Conservation (phyloP, 2,888 invertebrate species). For the Nephrocerus scutellatus region DNA sequence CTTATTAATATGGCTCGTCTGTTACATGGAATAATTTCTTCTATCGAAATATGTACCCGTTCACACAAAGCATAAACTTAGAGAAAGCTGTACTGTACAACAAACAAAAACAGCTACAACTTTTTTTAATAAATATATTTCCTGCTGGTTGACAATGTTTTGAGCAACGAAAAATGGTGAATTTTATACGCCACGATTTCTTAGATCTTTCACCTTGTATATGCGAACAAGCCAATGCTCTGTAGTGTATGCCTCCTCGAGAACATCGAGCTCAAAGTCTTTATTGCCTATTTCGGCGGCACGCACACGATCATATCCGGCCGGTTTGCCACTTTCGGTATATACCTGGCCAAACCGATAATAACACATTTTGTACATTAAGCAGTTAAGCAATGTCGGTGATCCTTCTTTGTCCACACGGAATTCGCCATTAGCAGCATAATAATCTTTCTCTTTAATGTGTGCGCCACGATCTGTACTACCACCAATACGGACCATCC, state of each 20-base stretch:
- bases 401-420: constrained; percentile 93
- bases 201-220: constrained; percentile 93
- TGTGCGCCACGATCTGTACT: constrained; percentile 91
- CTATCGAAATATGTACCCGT: too few relatives aligned
- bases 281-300: constrained; percentile 98
- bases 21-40: not conserved
- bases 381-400: constrained; percentile 82
- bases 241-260: constrained; percentile 99
- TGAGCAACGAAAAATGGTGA: too few relatives aligned
- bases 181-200: constrained; percentile 72
- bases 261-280: constrained; percentile 93
- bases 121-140: not conserved
- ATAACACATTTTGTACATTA: constrained; percentile 99
- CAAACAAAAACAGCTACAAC: constrained; percentile 1
- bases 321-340: constrained; percentile 90
- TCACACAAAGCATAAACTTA: constrained; percentile 1
- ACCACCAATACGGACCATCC: constrained; percentile 98
- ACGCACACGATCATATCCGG: constrained; percentile 93
- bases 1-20: too few relatives aligned
- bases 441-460: constrained; percentile 95
- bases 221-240: constrained; percentile 99
- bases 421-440: constrained; percentile 93
- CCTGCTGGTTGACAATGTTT: too few relatives aligned
- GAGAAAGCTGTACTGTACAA: too few relatives aligned
- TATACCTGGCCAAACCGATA: constrained; percentile 93